These are phyloP conservation scores for Glaucidium brasilianum DNA, from an alignment of 2,113 vertebrate genomes.

Conservation along the genomic window DNA sequence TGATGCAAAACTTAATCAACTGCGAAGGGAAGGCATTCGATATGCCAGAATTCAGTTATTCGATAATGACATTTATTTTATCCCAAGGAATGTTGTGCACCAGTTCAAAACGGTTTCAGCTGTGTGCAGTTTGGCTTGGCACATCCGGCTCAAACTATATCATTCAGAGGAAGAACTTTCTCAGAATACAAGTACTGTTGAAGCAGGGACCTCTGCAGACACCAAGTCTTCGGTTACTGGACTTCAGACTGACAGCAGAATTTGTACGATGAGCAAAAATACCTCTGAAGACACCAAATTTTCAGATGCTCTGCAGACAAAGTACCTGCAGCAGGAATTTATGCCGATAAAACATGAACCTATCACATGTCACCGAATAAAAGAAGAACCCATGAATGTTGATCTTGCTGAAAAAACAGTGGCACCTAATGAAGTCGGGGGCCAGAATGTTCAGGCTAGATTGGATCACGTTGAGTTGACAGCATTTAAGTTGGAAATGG, in stretches of 20 bases:
- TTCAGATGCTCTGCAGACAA: conserved; percentile 65
- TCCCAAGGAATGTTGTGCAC: conserved; percentile 96
- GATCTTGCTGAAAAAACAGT: conserved; percentile 71
- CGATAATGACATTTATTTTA: conserved; percentile 97
- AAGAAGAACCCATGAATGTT: conserved; percentile 66
- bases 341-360: conserved; percentile 74
- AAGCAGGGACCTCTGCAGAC: conserved; percentile 62
- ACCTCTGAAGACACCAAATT: conserved; percentile 70
- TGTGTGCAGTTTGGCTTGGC: conserved; percentile 97
- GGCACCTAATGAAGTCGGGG: conserved; percentile 63
- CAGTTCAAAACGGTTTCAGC: conserved; percentile 98
- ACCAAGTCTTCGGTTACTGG: conserved; percentile 57
- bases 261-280: conserved; percentile 60
- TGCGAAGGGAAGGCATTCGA: conserved; percentile 94
- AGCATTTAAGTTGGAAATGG: conserved; percentile 64
- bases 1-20: conserved; percentile 97
- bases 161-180: conserved; percentile 74
- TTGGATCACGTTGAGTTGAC: conserved; percentile 69
- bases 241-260: conserved; percentile 65
- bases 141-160: conserved; percentile 89
- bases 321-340: conserved; percentile 66
- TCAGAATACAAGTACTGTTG: conserved; percentile 57
- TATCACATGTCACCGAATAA: conserved; percentile 57
- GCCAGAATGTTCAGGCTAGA: conserved; percentile 67
- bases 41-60: conserved; percentile 95